phyloP scores from a whole-genome alignment of 1,140 invertebrate species.

The Penaeus indicus region DNA sequence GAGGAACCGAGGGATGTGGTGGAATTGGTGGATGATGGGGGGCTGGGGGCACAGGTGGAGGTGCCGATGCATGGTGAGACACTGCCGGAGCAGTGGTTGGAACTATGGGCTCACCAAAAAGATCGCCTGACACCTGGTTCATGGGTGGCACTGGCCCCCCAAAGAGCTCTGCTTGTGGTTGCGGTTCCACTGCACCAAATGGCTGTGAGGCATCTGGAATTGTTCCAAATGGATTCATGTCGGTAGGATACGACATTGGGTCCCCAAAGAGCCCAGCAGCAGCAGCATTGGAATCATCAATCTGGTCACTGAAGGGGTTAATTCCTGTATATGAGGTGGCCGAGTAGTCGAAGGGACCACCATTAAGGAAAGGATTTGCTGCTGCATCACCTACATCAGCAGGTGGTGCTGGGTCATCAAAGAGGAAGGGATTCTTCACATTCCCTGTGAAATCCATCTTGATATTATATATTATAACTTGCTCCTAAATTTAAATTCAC shows the following conservation, averaged over 20 bases:
- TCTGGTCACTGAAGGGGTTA: conserved; percentile 69
- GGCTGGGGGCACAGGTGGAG: background rate
- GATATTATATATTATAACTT: background rate
- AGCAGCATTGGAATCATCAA: conserved; percentile 61
- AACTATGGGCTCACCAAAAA: conserved; percentile 26
- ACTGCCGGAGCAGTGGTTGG: background rate
- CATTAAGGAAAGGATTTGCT: conserved; percentile 71
- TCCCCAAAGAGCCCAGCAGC: conserved; percentile 63
- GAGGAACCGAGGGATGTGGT: conserved; percentile 38
- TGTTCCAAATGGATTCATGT: conserved; percentile 66
- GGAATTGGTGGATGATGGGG: conserved; percentile 11
- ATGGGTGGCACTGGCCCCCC: conserved; percentile 40
- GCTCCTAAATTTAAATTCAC: background rate
- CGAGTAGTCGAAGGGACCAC: conserved; percentile 65
- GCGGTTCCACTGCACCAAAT: conserved; percentile 28
- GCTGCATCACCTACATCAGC: conserved; percentile 72
- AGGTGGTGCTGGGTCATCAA: conserved; percentile 72
- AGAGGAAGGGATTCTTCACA: conserved; percentile 80
- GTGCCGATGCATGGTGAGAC: background rate
- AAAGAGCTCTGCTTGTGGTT: conserved; percentile 54
- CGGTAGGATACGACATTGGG: conserved; percentile 50
- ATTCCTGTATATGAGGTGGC: conserved; percentile 58
- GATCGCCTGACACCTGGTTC: conserved; percentile 19
- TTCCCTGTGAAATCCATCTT: conserved; percentile 66
- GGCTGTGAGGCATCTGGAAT: conserved; percentile 34